A percentile compares a stretch with the other conserved stretches of the same genome.
phyloP scores from a whole-genome alignment of 2,113 vertebrate species.

The Ornithorhynchus anatinus region DNA sequence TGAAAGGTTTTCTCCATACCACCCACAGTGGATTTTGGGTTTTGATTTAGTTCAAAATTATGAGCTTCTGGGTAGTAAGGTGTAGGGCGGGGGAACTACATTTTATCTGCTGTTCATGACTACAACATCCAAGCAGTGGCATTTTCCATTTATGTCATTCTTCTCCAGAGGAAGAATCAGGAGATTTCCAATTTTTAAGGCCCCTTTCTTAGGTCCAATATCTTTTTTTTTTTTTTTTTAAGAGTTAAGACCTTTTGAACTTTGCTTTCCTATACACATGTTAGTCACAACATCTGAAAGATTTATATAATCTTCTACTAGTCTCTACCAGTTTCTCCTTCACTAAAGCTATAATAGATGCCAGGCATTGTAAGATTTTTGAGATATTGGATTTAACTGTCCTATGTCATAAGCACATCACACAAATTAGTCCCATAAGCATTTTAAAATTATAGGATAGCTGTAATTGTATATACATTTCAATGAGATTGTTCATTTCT shows the following conservation, averaged over 20 bases:
- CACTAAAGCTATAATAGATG: constrained; percentile 31
- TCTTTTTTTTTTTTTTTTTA: constrained; percentile 31
- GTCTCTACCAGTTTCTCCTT: constrained; percentile 34
- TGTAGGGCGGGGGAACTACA: no score
- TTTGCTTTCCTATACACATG: constrained; percentile 13
- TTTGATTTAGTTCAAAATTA: constrained; percentile 32
- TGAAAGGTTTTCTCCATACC: background rate
- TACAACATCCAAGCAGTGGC: background rate
- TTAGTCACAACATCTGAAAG: constrained; percentile 32
- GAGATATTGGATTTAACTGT: no score
- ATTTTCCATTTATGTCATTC: constrained; percentile 34
- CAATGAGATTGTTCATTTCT: constrained; percentile 19
- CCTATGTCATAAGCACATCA: no score
- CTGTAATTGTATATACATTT: background rate
- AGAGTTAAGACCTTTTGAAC: background rate
- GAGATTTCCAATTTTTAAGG: constrained; percentile 31
- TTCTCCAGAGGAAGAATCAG: background rate
- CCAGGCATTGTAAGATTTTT: constrained; percentile 15
- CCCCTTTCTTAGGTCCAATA: background rate
- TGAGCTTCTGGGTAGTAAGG: constrained; percentile 2
- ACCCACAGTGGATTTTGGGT: constrained; percentile 7
- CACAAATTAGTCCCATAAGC: background rate
- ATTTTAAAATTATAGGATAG: background rate
- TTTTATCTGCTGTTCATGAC: background rate
- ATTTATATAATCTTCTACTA: constrained; percentile 42